Conservation (phyloP, 2,797 vertebrate genomes). For the Sphenodon punctatus region DNA sequence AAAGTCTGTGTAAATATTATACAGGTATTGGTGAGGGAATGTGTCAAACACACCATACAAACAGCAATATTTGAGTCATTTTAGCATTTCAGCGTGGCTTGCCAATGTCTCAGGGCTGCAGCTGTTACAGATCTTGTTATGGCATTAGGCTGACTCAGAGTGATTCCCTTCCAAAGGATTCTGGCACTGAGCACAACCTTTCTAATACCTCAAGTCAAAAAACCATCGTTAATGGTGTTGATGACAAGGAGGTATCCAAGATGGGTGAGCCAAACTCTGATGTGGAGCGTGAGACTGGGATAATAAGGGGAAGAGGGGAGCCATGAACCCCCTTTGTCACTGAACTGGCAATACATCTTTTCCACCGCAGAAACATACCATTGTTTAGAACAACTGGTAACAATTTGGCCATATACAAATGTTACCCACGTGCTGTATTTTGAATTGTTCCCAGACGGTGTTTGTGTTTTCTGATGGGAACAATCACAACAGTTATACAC, state of each 20-base stretch:
- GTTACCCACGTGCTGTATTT: conserved; percentile 6
- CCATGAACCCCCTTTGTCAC: not conserved
- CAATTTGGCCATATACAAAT: conserved; percentile 34
- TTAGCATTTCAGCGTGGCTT: conserved; percentile 66
- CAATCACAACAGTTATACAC: conserved; percentile 27
- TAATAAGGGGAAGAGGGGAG: not conserved
- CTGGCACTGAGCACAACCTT: conserved; percentile 37
- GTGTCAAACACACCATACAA: conserved; percentile 58
- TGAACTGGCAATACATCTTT: conserved; percentile 5
- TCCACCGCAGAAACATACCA: not conserved
- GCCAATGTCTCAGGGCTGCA: conserved; percentile 63
- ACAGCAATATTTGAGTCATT: conserved; percentile 63
- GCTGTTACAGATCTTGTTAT: conserved; percentile 69
- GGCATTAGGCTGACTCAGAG: conserved; percentile 63
- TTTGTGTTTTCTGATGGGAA: conserved; percentile 38
- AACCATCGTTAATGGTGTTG: conserved; percentile 37
- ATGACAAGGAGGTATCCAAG: conserved; percentile 31
- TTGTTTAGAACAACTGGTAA: conserved; percentile 7
- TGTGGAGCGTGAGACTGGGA: not conserved
- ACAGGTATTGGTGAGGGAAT: conserved; percentile 55
- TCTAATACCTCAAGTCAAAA: conserved; percentile 27
- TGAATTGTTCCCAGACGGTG: conserved; percentile 6
- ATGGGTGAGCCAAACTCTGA: not conserved
- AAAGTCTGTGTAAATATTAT: conserved; percentile 44
- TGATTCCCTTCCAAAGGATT: conserved; percentile 59